Evolutionary conservation across 2,797 vertebrate genomes (phyloP).

Genomic region (Halcyon smyrnensis): DNA sequence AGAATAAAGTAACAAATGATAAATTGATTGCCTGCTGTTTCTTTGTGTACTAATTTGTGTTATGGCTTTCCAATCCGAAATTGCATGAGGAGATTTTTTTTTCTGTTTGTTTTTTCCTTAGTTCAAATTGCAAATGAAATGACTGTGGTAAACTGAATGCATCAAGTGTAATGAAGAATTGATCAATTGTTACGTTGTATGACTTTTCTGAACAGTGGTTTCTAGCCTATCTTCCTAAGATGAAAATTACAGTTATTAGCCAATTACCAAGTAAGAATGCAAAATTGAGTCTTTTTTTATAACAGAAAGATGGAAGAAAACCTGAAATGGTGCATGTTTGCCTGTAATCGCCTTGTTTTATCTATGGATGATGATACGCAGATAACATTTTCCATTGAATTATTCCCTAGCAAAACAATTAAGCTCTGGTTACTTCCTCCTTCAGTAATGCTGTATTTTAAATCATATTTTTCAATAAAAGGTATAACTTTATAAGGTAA

Average conservation of each 20-base stretch:
- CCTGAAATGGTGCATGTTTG: background rate
- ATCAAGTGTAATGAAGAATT: constrained; percentile 60
- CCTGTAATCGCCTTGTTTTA: background rate
- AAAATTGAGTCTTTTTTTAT: background rate
- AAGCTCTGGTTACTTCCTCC: background rate
- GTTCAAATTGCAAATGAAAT: constrained; percentile 60
- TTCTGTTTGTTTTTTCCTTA: background rate
- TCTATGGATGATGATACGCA: background rate
- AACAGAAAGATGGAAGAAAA: background rate
- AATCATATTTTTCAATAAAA: background rate
- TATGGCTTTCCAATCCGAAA: constrained; percentile 59
- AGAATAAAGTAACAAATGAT: constrained; percentile 47
- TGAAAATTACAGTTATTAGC: constrained; percentile 50
- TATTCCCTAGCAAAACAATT: background rate
- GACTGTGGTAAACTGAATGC: constrained; percentile 17
- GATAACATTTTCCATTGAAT: background rate
- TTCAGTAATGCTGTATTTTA: background rate
- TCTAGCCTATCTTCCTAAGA: constrained; percentile 2
- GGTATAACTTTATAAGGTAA: background rate
- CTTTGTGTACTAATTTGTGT: constrained; percentile 55
- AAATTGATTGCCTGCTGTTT: constrained; percentile 49
- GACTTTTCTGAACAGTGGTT: constrained; percentile 25
- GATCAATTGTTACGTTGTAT: constrained; percentile 22
- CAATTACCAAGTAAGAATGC: constrained; percentile 25
- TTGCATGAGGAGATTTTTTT: constrained; percentile 18